phyloP scores from a whole-genome alignment of 2,888 invertebrate genomes.

The Agriopis aurantiaria region DNA sequence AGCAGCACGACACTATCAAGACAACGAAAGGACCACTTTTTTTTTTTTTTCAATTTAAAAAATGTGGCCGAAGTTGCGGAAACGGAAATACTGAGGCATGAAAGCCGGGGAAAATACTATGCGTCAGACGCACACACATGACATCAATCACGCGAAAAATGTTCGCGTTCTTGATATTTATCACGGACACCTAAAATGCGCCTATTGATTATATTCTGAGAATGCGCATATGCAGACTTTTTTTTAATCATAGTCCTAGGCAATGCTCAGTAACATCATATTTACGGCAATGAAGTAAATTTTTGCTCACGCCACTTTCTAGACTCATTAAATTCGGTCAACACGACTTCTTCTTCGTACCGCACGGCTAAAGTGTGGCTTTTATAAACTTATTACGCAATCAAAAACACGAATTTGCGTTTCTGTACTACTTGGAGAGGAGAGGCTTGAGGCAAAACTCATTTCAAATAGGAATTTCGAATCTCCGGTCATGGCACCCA shows the following conservation, averaged over 20 bases:
- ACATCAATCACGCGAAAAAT: too few relatives aligned
- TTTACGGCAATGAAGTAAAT: neutral
- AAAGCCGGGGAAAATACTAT: too few relatives aligned
- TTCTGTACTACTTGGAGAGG: conserved; percentile 22
- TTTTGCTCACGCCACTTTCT: conserved; percentile 14
- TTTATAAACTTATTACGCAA: conserved; percentile 71
- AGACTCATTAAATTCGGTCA: conserved; percentile 18
- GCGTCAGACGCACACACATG: too few relatives aligned
- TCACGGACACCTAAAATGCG: neutral
- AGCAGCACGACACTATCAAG: too few relatives aligned
- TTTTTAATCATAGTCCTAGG: neutral
- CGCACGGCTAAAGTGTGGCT: conserved; percentile 40
- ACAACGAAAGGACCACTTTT: too few relatives aligned
- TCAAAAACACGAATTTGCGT: conserved; percentile 51
- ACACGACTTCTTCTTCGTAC: conserved; percentile 52
- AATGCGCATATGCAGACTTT: too few relatives aligned
- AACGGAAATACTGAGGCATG: too few relatives aligned
- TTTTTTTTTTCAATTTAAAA: too few relatives aligned
- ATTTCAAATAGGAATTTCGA: conserved; percentile 69
- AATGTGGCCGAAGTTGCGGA: too few relatives aligned
- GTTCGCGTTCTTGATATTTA: too few relatives aligned
- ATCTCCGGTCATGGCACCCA: conserved; percentile 67
- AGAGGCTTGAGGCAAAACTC: conserved; percentile 49
- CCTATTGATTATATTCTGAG: neutral
- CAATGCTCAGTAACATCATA: neutral